Percentiles rank a stretch among this genome's conserved stretches.
These are phyloP conservation scores for Cantharis rustica DNA, from an alignment of 2,888 invertebrate species.

Conservation along the genomic window DNA sequence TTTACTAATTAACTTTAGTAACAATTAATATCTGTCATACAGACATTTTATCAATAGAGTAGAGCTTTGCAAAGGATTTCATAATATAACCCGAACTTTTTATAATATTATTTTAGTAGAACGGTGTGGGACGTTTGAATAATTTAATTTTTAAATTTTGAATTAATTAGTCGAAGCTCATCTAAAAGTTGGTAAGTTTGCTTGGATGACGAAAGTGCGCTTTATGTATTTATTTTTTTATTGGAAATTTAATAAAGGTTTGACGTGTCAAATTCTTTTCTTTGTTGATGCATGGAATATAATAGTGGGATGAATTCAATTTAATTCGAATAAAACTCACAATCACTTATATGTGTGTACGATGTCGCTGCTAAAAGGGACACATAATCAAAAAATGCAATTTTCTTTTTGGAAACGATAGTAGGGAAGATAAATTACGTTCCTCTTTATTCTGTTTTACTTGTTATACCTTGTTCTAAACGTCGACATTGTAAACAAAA, in stretches of 20 bases:
- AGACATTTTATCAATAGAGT: neutral
- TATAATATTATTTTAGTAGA: neutral
- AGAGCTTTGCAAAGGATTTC: neutral
- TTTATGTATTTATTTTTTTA: neutral
- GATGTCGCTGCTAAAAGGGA: conserved; percentile 9
- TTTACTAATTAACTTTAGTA: conserved; percentile 3
- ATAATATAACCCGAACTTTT: neutral
- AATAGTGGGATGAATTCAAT: conserved; percentile 15
- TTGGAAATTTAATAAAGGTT: neutral
- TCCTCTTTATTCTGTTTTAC: neutral
- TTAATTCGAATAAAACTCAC: conserved; percentile 22
- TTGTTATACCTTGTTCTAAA: conserved; percentile 8
- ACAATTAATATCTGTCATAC: neutral
- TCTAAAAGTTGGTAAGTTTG: neutral
- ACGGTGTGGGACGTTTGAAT: neutral
- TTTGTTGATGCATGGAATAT: conserved; percentile 4
- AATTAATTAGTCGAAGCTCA: neutral
- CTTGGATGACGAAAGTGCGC: neutral
- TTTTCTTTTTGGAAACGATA: conserved; percentile 21
- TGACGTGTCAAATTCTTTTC: neutral
- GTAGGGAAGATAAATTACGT: conserved; percentile 20
- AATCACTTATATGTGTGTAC: conserved; percentile 10
- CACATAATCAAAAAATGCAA: conserved; percentile 21
- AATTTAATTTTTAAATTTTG: neutral
- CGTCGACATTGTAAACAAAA: conserved; percentile 20